phyloP scores from a whole-genome alignment of 2,797 vertebrate species.

The Cryptoprocta ferox region DNA sequence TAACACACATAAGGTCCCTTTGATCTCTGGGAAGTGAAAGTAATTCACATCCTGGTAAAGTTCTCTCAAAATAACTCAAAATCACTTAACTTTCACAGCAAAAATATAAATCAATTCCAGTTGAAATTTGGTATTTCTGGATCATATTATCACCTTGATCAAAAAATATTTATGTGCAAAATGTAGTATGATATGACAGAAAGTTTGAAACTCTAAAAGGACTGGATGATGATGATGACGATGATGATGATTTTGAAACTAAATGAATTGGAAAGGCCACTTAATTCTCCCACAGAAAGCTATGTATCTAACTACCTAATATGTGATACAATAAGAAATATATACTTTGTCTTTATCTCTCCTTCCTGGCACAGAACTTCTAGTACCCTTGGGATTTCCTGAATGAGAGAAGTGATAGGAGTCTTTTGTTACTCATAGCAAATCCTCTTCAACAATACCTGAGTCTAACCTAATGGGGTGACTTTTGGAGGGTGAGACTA shows the following conservation, averaged over 20 bases:
- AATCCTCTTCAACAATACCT: neutral
- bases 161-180: constrained; percentile 13
- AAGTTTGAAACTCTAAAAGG: neutral
- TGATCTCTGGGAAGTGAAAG: neutral
- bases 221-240: neutral
- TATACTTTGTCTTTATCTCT: neutral
- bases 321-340: neutral
- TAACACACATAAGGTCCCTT: neutral
- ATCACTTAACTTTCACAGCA: constrained; percentile 17
- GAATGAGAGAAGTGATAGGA: neutral
- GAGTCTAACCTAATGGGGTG: neutral
- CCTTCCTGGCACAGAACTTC: neutral
- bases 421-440: neutral
- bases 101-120: neutral
- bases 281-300: neutral
- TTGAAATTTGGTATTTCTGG: constrained; percentile 19
- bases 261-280: neutral
- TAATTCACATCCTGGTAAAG: neutral
- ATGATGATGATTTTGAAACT: neutral
- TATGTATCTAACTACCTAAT: neutral
- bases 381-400: neutral
- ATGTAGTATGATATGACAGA: neutral
- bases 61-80: neutral
- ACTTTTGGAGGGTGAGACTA: neutral
- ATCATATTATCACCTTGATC: neutral